These are phyloP conservation scores for Xylocampa areola DNA, from an alignment of 2,888 invertebrate species.

Conservation along the genomic window DNA sequence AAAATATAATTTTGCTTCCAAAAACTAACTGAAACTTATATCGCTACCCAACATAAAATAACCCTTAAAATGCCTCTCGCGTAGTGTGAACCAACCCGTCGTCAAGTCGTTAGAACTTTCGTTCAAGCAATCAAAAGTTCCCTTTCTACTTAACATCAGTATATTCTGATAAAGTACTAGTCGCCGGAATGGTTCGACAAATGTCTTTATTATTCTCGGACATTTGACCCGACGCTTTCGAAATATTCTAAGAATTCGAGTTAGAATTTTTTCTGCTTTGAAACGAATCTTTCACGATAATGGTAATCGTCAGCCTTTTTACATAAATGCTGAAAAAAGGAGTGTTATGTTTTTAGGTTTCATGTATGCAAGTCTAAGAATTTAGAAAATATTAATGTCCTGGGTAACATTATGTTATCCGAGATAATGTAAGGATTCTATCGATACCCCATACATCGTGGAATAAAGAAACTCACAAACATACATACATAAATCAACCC, in stretches of 20 bases:
- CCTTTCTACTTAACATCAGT: slow-evolving; percentile 29
- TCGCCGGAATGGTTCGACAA: slow-evolving; percentile 38
- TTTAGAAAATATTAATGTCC: too few relatives aligned
- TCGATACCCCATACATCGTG: too few relatives aligned
- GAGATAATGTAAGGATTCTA: too few relatives aligned
- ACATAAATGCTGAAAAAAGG: too few relatives aligned
- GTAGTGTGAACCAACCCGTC: slow-evolving; percentile 17
- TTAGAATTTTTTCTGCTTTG: neutral
- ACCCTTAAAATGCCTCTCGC: slow-evolving; percentile 30
- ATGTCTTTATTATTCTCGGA: slow-evolving; percentile 43
- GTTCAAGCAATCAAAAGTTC: slow-evolving; percentile 57
- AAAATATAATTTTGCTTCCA: slow-evolving; percentile 14
- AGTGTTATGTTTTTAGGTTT: too few relatives aligned
- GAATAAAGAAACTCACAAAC: too few relatives aligned
- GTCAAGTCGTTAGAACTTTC: slow-evolving; percentile 49
- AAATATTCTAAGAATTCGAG: slow-evolving; percentile 7
- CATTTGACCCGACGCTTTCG: slow-evolving; percentile 28
- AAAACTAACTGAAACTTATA: slow-evolving; percentile 12
- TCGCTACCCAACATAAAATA: slow-evolving; percentile 18
- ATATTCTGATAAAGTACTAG: slow-evolving; percentile 42
- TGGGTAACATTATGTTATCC: too few relatives aligned
- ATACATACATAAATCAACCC: too few relatives aligned
- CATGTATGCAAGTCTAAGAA: too few relatives aligned
- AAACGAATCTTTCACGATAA: too few relatives aligned
- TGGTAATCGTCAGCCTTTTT: too few relatives aligned